Conservation (phyloP, 2,888 invertebrate species). For the Rhingia campestris region DNA sequence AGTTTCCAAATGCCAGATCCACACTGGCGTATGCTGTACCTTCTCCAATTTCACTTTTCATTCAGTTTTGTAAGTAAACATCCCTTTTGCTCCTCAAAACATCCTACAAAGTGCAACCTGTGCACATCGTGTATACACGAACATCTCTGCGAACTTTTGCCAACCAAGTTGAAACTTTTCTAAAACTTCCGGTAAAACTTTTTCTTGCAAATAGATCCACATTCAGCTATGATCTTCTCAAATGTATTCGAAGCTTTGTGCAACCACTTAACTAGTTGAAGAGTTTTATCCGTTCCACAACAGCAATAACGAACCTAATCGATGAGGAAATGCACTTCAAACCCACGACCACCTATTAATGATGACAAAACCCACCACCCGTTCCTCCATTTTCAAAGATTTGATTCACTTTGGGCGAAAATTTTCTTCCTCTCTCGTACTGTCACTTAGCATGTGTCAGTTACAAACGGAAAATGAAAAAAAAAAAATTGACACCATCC, state of each 20-base stretch:
- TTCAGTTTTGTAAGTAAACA: constrained; percentile 11
- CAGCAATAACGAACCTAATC: no score
- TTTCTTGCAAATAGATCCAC: not conserved
- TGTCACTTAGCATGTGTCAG: constrained; percentile 22
- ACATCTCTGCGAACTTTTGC: constrained; percentile 3
- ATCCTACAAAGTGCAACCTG: constrained; percentile 10
- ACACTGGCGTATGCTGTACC: no score
- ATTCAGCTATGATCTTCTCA: no score
- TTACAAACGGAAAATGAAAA: not conserved
- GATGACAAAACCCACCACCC: not conserved
- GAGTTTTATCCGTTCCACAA: not conserved
- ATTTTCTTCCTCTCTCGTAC: not conserved
- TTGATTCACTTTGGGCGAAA: constrained; percentile 10
- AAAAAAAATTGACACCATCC: constrained; percentile 49
- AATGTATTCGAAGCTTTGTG: not conserved
- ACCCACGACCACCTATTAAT: no score
- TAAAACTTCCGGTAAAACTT: constrained; percentile 3
- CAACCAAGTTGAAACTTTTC: constrained; percentile 5
- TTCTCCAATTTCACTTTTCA: not conserved
- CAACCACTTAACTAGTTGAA: constrained; percentile 27
- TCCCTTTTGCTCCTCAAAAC: not conserved
- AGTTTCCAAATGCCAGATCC: no score
- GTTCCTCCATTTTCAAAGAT: not conserved
- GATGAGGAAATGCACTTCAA: not conserved
- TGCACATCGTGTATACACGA: not conserved